A percentile compares a stretch with the other conserved stretches of the same genome.
phyloP scores from a whole-genome alignment of 1,140 invertebrate genomes.

The Lepidurus packardi region DNA sequence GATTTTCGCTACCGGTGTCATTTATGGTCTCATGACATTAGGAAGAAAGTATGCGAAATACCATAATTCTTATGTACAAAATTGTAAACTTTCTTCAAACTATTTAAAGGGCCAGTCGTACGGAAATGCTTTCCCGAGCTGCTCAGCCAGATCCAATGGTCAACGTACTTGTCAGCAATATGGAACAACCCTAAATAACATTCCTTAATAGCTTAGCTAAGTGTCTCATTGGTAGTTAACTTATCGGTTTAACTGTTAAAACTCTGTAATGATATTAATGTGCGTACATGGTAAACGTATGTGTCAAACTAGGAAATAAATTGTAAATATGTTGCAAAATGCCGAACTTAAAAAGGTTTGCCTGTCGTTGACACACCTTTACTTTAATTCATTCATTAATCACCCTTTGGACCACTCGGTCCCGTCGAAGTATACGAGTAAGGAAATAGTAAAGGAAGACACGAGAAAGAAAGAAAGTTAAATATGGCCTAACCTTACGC shows the following conservation, averaged over 20 bases:
- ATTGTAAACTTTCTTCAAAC: background rate
- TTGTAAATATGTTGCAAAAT: background rate
- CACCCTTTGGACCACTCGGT: background rate
- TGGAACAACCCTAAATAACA: constrained; percentile 23
- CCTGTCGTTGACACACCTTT: background rate
- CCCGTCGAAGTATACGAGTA: too few species aligned
- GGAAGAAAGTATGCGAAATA: constrained; percentile 73
- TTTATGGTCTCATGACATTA: constrained; percentile 90
- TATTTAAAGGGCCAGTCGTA: constrained; percentile 27
- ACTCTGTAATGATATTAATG: background rate
- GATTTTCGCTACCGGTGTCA: constrained; percentile 77
- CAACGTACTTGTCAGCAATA: constrained; percentile 13
- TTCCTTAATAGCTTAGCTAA: background rate
- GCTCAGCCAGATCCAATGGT: constrained; percentile 25
- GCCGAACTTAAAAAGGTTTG: background rate
- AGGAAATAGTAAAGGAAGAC: too few species aligned
- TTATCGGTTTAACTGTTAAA: background rate
- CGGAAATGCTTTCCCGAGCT: constrained; percentile 27
- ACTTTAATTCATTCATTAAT: background rate
- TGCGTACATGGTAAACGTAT: background rate
- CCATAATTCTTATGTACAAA: background rate
- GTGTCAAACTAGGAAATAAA: background rate
- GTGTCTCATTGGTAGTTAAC: constrained; percentile 11
- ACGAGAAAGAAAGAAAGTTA: too few species aligned
- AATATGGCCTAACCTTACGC: too few species aligned